These are phyloP conservation scores for Asteroscopus sphinx DNA, from an alignment of 2,888 invertebrate genomes.

Conservation along the genomic window DNA sequence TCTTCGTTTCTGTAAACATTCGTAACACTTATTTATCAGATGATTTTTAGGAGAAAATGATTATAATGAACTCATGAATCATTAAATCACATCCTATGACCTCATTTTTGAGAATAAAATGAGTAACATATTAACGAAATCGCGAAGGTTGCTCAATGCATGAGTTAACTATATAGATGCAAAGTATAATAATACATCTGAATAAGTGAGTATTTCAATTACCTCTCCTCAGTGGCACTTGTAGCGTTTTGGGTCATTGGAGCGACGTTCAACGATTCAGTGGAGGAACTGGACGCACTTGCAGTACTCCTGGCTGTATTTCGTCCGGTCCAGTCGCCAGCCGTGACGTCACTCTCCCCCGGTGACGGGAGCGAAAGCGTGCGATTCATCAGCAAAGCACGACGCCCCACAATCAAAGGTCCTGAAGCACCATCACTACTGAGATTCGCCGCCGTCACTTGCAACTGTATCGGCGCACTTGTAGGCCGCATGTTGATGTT, in stretches of 20 bases:
- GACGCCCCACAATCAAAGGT: conserved; percentile 82
- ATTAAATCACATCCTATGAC: conserved; percentile 61
- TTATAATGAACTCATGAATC: conserved; percentile 50
- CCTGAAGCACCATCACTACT: conserved; percentile 81
- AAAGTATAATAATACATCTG: conserved; percentile 17
- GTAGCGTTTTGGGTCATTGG: conserved; percentile 67
- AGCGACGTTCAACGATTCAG: conserved; percentile 77
- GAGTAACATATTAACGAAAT: conserved; percentile 52
- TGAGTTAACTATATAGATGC: conserved; percentile 17
- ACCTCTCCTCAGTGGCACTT: conserved; percentile 82
- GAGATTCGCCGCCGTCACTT: conserved; percentile 85
- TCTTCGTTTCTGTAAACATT: conserved; percentile 78
- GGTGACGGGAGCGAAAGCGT: conserved; percentile 83
- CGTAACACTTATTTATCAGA: conserved; percentile 6
- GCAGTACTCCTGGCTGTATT: conserved; percentile 78
- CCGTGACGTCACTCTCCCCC: conserved; percentile 80
- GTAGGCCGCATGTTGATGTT: conserved; percentile 85
- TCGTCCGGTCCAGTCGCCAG: conserved; percentile 80
- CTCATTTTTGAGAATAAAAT: conserved; percentile 59
- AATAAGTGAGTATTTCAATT: conserved; percentile 31
- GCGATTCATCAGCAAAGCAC: conserved; percentile 83
- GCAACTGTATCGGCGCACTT: conserved; percentile 85
- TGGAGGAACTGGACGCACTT: conserved; percentile 82
- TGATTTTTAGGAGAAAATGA: conserved; percentile 17
- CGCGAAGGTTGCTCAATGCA: conserved; percentile 37